Conservation (phyloP, 2,797 vertebrate genomes). For the Tauraco hartlaubi region DNA sequence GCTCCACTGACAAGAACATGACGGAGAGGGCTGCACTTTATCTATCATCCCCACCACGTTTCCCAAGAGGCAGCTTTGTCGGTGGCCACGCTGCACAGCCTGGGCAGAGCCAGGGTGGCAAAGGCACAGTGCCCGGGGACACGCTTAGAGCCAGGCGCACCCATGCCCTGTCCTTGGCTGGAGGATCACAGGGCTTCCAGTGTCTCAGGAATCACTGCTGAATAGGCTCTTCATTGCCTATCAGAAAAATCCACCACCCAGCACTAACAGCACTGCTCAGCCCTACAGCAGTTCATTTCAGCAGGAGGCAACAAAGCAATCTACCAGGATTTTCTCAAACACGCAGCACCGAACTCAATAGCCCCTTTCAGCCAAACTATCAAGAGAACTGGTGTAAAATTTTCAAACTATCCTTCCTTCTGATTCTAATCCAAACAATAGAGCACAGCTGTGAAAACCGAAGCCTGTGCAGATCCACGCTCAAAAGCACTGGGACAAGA, state of each 20-base stretch:
- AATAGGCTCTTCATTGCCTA: rapidly evolving
- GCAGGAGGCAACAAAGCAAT: not conserved
- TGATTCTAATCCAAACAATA: conserved; percentile 60
- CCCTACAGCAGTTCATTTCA: not conserved
- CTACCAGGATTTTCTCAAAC: not conserved
- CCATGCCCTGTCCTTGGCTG: not conserved
- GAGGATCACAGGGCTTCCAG: rapidly evolving
- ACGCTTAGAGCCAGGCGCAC: not conserved
- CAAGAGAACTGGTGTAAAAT: not conserved
- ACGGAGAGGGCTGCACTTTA: not conserved
- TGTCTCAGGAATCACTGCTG: not conserved
- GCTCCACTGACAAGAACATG: not conserved
- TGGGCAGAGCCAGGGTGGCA: not conserved
- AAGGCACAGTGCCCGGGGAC: rapidly evolving
- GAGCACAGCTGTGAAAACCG: conserved; percentile 71
- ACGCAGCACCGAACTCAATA: not conserved
- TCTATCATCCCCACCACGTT: not conserved
- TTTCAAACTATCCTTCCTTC: conserved; percentile 57
- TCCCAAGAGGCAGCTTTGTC: not conserved
- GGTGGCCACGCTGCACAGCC: not conserved
- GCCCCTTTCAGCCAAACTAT: conserved; percentile 33
- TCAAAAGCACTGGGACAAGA: not conserved
- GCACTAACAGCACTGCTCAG: not conserved
- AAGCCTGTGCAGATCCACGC: not conserved
- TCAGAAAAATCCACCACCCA: not conserved